Percentiles rank a stretch among this genome's conserved stretches.
phyloP scores from a whole-genome alignment of 2,113 vertebrate genomes.

The Felis catus region DNA sequence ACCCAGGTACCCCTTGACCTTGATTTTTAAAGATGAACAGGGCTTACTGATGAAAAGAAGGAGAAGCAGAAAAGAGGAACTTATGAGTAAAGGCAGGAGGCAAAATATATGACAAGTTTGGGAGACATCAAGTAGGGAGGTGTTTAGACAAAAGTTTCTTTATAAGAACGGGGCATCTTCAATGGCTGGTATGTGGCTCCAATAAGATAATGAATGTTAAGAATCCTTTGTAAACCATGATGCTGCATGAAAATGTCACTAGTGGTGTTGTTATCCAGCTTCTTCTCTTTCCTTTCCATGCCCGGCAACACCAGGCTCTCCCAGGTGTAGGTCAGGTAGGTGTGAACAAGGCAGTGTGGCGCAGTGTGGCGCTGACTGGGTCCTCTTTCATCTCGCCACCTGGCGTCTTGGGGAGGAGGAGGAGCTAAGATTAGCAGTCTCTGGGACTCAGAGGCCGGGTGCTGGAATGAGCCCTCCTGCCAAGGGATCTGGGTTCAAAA shows the following conservation, averaged over 20 bases:
- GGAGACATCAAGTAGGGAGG: neutral
- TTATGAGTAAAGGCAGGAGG: constrained; percentile 17
- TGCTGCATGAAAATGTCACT: neutral
- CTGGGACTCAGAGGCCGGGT: neutral
- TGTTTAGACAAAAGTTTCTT: constrained; percentile 1
- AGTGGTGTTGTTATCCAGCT: neutral
- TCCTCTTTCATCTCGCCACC: neutral
- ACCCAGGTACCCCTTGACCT: too few relatives aligned
- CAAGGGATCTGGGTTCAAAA: neutral
- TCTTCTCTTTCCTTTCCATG: neutral
- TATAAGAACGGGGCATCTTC: neutral
- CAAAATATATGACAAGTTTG: neutral
- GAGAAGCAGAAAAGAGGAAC: constrained; percentile 27
- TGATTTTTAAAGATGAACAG: neutral
- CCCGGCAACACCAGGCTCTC: neutral
- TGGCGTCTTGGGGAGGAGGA: neutral
- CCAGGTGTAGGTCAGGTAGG: neutral
- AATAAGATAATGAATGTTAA: neutral
- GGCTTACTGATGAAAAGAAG: neutral
- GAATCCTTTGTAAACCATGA: neutral
- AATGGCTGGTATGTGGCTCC: neutral
- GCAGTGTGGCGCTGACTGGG: neutral
- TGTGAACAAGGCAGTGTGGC: neutral
- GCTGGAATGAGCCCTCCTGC: neutral
- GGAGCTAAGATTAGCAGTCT: constrained; percentile 15